A percentile compares a stretch with the other conserved stretches of the same genome.
Evolutionary conservation across 2,888 invertebrate genomes (phyloP).

Genomic region (Villa cingulata): DNA sequence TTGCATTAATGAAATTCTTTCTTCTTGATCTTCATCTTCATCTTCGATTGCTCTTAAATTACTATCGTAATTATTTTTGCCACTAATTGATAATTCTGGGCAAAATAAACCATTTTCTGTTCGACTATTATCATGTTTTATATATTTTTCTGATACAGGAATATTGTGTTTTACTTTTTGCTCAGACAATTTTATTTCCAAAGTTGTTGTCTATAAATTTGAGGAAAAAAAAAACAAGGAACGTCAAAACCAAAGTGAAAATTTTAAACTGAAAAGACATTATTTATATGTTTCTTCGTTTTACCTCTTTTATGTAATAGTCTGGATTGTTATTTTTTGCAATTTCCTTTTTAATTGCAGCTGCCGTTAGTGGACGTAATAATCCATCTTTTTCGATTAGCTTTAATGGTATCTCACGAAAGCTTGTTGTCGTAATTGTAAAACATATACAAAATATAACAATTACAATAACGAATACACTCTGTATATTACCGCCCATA

Average conservation of each 20-base stretch:
- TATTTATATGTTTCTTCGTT: slow-evolving; percentile 26
- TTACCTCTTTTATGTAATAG: slow-evolving; percentile 13
- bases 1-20: slow-evolving; percentile 24
- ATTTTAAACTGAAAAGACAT: background rate
- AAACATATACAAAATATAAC: slow-evolving; percentile 44
- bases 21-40: slow-evolving; percentile 13
- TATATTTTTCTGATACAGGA: background rate
- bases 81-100: slow-evolving; percentile 1
- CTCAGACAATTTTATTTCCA: slow-evolving; percentile 24
- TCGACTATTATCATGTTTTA: background rate
- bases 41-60: background rate
- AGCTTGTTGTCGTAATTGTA: slow-evolving; percentile 42
- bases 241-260: background rate
- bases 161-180: background rate
- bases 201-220: slow-evolving; percentile 17
- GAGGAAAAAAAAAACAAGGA: background rate
- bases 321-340: slow-evolving; percentile 26
- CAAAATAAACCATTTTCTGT: background rate
- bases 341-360: slow-evolving; percentile 27
- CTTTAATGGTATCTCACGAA: slow-evolving; percentile 43
- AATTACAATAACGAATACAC: slow-evolving; percentile 44
- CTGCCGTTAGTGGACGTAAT: slow-evolving; percentile 28
- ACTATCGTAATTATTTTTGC: slow-evolving; percentile 1
- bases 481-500: slow-evolving; percentile 44
- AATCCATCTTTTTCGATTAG: slow-evolving; percentile 31